Conservation (phyloP, 2,113 vertebrate genomes). For the Triplophysa rosa region DNA sequence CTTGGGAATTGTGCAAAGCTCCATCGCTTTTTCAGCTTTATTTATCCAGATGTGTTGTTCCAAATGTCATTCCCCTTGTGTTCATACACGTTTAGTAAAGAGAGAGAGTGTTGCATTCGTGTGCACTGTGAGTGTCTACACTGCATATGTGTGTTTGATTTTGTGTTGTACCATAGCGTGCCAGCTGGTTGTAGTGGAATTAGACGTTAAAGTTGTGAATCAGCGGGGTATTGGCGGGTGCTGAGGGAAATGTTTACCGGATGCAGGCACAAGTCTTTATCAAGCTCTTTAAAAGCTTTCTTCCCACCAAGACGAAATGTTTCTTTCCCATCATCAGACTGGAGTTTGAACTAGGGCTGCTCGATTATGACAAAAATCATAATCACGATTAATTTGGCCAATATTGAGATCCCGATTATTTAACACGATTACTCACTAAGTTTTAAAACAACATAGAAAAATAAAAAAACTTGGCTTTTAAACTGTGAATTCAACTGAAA, state of each 20-base stretch:
- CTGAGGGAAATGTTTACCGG: constrained; percentile 62
- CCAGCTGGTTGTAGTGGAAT: constrained; percentile 64
- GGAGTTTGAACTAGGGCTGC: background rate
- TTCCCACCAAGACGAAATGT: constrained; percentile 40
- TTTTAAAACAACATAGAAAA: no score
- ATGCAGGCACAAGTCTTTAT: constrained; percentile 52
- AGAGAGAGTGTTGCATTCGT: background rate
- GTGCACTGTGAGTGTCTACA: constrained; percentile 14
- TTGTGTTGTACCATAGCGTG: constrained; percentile 51
- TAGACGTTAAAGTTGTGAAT: constrained; percentile 66
- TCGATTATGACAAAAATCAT: no score
- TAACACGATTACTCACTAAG: no score
- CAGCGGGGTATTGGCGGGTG: constrained; percentile 61
- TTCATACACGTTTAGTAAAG: background rate
- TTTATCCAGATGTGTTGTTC: constrained; percentile 55
- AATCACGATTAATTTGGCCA: no score
- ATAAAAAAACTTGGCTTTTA: no score
- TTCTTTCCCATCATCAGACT: constrained; percentile 38
- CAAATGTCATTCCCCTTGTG: background rate
- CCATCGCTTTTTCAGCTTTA: constrained; percentile 44
- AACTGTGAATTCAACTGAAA: no score
- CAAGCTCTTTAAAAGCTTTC: constrained; percentile 43
- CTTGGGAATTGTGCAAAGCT: constrained; percentile 28
- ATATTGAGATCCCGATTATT: no score
- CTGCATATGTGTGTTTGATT: constrained; percentile 16